Percentiles rank a stretch among this genome's conserved stretches.
These are phyloP conservation scores for Romanogobio albipinnatus DNA, from an alignment of 2,113 vertebrate genomes.

Conservation along the genomic window DNA sequence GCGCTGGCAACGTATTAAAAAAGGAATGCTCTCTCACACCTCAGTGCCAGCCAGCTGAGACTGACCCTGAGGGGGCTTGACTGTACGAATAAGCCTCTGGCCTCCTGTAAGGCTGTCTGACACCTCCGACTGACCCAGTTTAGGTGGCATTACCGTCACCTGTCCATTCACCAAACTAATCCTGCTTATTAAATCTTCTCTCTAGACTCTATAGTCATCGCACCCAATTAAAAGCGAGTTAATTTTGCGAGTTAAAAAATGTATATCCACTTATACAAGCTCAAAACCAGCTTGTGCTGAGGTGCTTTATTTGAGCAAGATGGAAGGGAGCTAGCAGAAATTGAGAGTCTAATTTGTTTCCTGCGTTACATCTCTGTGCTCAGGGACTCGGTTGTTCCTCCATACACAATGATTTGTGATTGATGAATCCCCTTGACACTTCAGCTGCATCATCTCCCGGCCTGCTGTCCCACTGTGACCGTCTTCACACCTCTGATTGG, in stretches of 20 bases:
- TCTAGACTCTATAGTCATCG: constrained; percentile 5
- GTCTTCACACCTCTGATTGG: constrained; percentile 69
- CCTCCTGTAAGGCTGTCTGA: constrained; percentile 17
- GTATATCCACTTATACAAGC: neutral
- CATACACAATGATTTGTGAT: constrained; percentile 65
- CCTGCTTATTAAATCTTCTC: neutral
- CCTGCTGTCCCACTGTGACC: constrained; percentile 53
- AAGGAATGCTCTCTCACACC: neutral
- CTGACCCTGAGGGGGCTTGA: constrained; percentile 16
- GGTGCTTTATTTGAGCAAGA: neutral
- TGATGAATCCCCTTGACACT: constrained; percentile 59
- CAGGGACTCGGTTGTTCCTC: constrained; percentile 58
- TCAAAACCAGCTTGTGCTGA: neutral
- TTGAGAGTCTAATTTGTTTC: constrained; percentile 30
- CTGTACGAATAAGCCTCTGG: neutral
- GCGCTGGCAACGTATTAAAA: neutral
- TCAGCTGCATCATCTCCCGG: constrained; percentile 48
- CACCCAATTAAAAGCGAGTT: constrained; percentile 21
- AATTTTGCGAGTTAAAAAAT: neutral
- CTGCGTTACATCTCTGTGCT: constrained; percentile 57
- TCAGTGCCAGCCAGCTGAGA: constrained; percentile 23
- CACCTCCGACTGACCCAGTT: constrained; percentile 32
- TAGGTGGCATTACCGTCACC: neutral
- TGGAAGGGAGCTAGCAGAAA: neutral
- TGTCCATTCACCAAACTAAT: neutral